A percentile compares a stretch with the other conserved stretches of the same genome.
phyloP scores from a whole-genome alignment of 2,888 invertebrate genomes.

The Bombyx huttoni region DNA sequence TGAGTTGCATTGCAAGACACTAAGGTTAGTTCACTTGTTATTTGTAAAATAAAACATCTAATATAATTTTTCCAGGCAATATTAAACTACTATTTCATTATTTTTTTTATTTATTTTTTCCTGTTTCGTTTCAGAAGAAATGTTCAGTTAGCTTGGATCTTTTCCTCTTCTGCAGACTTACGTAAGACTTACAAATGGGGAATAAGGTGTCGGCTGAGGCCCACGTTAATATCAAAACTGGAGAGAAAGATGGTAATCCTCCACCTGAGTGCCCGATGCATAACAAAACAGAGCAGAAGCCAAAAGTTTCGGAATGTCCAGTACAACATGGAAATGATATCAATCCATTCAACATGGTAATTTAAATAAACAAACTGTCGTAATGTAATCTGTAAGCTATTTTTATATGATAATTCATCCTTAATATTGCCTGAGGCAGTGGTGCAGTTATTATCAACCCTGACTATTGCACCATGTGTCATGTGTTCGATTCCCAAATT shows the following conservation, averaged over 20 bases:
- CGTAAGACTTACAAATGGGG: slow-evolving; percentile 59
- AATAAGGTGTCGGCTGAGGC: slow-evolving; percentile 54
- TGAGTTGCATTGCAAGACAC: too few species aligned
- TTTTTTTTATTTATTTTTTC: not conserved
- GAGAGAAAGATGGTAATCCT: slow-evolving; percentile 39
- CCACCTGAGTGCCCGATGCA: slow-evolving; percentile 93
- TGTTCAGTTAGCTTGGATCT: not conserved
- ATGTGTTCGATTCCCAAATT: too few species aligned
- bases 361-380: not conserved
- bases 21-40: too few species aligned
- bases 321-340: slow-evolving; percentile 78
- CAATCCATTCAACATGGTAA: slow-evolving; percentile 84
- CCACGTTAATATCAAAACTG: slow-evolving; percentile 19
- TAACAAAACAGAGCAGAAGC: slow-evolving; percentile 52
- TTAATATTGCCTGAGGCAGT: not conserved
- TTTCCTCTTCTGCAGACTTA: slow-evolving; percentile 39
- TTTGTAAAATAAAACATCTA: too few species aligned
- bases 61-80: not conserved
- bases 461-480: too few species aligned
- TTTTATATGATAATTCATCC: not conserved
- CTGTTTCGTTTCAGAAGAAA: not conserved
- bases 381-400: not conserved
- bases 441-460: not conserved
- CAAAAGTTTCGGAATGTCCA: slow-evolving; percentile 78
- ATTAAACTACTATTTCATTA: not conserved